Evolutionary conservation across 2,113 vertebrate species (phyloP), one percentile per base, ranked within the genome.

Genomic region (Mobula hypostoma): DNA sequence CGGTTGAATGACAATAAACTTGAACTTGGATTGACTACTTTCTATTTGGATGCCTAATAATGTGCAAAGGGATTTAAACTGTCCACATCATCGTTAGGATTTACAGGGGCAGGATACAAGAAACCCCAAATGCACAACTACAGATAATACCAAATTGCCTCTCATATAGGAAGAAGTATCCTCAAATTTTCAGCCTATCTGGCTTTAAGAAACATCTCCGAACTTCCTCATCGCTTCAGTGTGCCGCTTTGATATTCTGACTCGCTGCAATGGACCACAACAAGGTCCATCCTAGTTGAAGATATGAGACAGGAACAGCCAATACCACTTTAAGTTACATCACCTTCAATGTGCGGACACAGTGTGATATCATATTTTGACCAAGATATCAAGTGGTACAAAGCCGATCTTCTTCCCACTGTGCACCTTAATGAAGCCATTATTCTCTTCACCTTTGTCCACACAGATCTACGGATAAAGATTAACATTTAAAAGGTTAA

Each of bases 321-420:
- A 74, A 56, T 74, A 76, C 91, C 91, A 74, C 32, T 40, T 5
- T 27, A 70, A 74, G 91, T 76, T 56, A 90, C 29, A 68, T 90
- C 61, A 68, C 40, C 70, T 74, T 76, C 91, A 93, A 36, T 74
- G 61, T 66, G 72, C 3, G 40, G 32, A 92, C 36, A 11, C 11
- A 14, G 21, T 93, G 91, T 40, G 3, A 4, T 94, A 90, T 99
- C 98, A 99, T 96, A 99, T 97, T 94, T 98, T 97, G 95, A 98
- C 98, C 94, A 99, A 97, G 94, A 98, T 95, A 0, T 99, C 98
- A 36, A 97, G 96, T 76, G 99, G 98, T 90, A 99, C 98, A 0
- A 98, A 98, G 94, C 99, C 99, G 96, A 96, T 98, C 96, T 98
- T 99, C 96, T 99, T 99, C 88, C 98, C 99, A 0, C 98, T 98